Percentiles rank a stretch among this genome's conserved stretches.
These are phyloP conservation scores for Clarias pachynema DNA, from an alignment of 2,797 vertebrate species.

Conservation along the genomic window DNA sequence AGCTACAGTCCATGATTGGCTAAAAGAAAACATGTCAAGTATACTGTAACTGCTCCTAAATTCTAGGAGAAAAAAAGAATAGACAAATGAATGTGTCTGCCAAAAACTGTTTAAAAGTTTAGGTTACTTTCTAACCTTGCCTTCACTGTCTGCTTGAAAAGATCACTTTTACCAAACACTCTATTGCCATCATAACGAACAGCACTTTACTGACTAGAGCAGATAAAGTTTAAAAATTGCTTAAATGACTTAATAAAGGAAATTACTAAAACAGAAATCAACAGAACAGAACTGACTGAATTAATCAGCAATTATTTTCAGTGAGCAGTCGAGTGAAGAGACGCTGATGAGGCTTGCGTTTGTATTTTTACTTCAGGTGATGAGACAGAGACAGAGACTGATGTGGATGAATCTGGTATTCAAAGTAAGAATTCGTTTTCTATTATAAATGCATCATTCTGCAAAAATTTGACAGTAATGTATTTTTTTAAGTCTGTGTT, in stretches of 20 bases:
- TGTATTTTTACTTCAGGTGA: constrained; percentile 9
- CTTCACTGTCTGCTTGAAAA: background rate
- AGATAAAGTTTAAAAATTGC: background rate
- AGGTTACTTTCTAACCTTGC: background rate
- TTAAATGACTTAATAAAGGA: constrained; percentile 1
- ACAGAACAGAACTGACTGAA: constrained; percentile 5
- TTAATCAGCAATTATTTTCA: constrained; percentile 25
- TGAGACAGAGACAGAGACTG: constrained; percentile 6
- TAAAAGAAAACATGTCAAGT: background rate
- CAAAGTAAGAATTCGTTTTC: background rate
- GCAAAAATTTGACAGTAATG: background rate
- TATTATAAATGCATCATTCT: background rate
- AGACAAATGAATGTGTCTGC: background rate
- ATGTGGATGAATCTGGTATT: background rate
- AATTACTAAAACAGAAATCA: background rate
- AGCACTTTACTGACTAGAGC: background rate
- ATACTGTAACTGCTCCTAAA: background rate
- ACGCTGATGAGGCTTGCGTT: background rate
- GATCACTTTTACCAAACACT: background rate
- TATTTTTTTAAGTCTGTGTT: background rate
- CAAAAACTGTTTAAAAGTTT: background rate
- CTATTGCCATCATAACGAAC: too few species aligned
- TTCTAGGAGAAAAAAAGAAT: background rate
- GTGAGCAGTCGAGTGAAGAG: constrained; percentile 15
- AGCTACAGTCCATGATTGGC: background rate